Conservation (phyloP, 1,140 invertebrate genomes). For the Sarcophaga peregrina region DNA sequence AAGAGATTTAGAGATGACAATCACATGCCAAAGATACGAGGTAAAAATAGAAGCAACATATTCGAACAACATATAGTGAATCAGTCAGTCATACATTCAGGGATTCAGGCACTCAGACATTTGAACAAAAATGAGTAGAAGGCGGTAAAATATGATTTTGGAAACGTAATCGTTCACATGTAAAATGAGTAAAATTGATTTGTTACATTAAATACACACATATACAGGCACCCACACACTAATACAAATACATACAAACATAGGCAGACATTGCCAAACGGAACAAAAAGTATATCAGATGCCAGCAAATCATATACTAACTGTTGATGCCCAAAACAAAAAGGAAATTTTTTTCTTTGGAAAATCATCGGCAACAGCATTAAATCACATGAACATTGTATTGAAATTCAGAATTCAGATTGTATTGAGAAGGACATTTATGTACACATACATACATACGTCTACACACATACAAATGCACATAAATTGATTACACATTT, state of each 20-base stretch:
- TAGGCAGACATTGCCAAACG: neutral
- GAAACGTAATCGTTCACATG: neutral
- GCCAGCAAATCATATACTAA: neutral
- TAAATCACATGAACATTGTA: neutral
- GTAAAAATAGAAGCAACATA: neutral
- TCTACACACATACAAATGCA: too few species aligned
- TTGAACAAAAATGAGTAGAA: neutral
- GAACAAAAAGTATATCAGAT: too few species aligned
- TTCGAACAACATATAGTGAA: neutral
- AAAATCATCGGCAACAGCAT: neutral
- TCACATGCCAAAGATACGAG: neutral
- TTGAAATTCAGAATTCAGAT: neutral
- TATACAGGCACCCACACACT: neutral
- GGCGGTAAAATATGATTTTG: conserved; percentile 1
- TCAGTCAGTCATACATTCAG: neutral
- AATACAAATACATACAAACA: neutral
- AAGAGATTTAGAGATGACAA: neutral
- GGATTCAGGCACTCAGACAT: neutral
- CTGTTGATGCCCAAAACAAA: neutral
- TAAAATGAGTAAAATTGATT: conserved; percentile 23
- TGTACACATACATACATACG: neutral
- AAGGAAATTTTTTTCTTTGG: neutral
- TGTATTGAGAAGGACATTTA: neutral
- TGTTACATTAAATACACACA: neutral
- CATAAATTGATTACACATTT: conserved; percentile 21